phyloP scores from a whole-genome alignment of 2,888 invertebrate species.

The Sclerodermus sp. region DNA sequence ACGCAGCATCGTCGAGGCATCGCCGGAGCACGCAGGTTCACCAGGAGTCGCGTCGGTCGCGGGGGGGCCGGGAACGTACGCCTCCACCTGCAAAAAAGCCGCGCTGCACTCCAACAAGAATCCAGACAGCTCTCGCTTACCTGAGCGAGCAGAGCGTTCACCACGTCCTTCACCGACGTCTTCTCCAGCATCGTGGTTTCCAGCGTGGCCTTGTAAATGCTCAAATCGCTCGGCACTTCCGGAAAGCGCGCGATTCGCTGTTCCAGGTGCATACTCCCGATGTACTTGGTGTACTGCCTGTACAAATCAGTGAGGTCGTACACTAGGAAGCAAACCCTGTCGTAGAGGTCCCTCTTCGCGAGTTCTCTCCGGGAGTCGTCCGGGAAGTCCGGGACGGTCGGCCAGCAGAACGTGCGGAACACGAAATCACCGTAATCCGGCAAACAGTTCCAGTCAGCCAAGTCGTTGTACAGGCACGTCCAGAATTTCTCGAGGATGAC shows the following conservation, averaged over 20 bases:
- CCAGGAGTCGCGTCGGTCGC: too few species aligned
- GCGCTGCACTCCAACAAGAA: too few species aligned
- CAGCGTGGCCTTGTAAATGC: conserved; percentile 31
- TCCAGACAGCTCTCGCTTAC: too few species aligned
- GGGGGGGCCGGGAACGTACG: conserved; percentile 13
- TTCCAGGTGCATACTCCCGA: conserved; percentile 57
- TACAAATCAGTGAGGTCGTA: conserved; percentile 63
- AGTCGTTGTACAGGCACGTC: conserved; percentile 20
- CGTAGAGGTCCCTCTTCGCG: conserved; percentile 56
- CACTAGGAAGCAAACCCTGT: conserved; percentile 60
- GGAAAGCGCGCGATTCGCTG: conserved; percentile 19
- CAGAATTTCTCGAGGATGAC: conserved; percentile 31
- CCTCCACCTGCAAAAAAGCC: conserved; percentile 31
- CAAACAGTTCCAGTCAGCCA: conserved; percentile 37
- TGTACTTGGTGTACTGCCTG: conserved; percentile 59
- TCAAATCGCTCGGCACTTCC: conserved; percentile 2
- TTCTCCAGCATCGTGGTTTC: conserved; percentile 33
- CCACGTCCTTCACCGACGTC: conserved; percentile 31
- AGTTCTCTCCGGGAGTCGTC: conserved; percentile 9
- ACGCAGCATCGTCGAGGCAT: too few species aligned
- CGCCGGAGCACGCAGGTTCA: too few species aligned
- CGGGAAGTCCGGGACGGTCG: conserved; percentile 5
- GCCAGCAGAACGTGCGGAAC: conserved; percentile 27
- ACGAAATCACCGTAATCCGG: conserved; percentile 33
- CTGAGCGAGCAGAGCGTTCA: conserved; percentile 35